Conservation (phyloP, 2,113 vertebrate genomes). For the Petrocephalus microphthalmus region DNA sequence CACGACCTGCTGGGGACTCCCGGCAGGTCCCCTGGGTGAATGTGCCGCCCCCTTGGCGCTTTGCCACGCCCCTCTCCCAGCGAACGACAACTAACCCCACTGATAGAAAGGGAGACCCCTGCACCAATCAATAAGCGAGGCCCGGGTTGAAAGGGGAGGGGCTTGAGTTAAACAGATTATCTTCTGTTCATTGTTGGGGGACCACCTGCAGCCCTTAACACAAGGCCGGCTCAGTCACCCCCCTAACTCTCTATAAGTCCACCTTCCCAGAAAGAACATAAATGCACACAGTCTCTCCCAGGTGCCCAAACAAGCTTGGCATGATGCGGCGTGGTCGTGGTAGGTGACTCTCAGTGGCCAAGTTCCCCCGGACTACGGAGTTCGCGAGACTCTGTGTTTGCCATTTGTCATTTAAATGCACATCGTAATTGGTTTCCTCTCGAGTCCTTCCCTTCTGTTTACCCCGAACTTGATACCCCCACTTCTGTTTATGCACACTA, state of each 20-base stretch:
- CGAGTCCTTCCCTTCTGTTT: neutral
- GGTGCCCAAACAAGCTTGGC: neutral
- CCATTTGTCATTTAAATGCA: neutral
- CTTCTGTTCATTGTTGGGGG: neutral
- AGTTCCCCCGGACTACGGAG: neutral
- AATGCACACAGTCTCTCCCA: neutral
- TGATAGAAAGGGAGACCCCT: conserved; percentile 39
- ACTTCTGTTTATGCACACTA: conserved; percentile 1
- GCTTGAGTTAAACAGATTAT: neutral
- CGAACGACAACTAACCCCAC: conserved; percentile 29
- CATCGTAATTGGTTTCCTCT: neutral
- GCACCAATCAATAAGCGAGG: conserved; percentile 35
- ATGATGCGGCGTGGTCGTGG: neutral
- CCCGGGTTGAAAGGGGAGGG: neutral
- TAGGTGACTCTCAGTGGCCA: neutral
- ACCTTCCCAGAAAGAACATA: neutral
- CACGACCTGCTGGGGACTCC: conserved; percentile 43
- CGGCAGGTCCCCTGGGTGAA: conserved; percentile 28
- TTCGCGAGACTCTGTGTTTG: neutral
- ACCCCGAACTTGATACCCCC: neutral
- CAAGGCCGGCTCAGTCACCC: neutral
- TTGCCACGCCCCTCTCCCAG: conserved; percentile 24
- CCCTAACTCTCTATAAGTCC: neutral
- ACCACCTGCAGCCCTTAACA: neutral
- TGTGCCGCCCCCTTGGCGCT: conserved; percentile 23